Evolutionary conservation across 2,113 vertebrate genomes (phyloP), one percentile per base, ranked within the genome.

Genomic region (Pterocles gutturalis): DNA sequence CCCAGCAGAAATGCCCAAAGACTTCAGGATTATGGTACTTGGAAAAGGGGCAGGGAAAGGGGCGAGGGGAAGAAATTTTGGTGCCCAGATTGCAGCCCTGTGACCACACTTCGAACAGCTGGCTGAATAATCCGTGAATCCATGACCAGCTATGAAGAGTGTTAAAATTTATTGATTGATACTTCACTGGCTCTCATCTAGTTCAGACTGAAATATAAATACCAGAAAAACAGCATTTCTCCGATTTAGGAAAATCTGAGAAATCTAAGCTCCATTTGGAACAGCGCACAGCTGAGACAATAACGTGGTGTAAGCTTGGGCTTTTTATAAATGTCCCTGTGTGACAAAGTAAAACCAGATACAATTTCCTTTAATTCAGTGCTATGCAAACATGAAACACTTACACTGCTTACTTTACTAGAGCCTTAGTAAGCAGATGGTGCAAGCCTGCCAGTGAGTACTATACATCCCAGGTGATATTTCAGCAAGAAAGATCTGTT

Each of bases 401-500:
- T 93, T 57, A 20, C 11, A 45, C 61, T 65, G 53, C 88, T 92
- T 71, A 33, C 89, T 93, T 87, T 64, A 14, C 78, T 53, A 48
- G 48, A 84, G 58, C 67, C 87, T 95, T 55, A n/a, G 81, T 3
- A 82, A 97, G 94, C 96, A 97, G 96, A 94, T 97, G 97, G 96
- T 85, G 90, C 92, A 95, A 88, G 73, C 72, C 83, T 94, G 91
- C 91, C 92, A 77, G 86, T 34, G 88, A 97, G 95, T 65, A 26
- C 81, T 54, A 53, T 41, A 71, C 94, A 91, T 97, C 95, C 71
- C 95, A 96, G 96, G 96, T 96, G 95, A 97, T 97, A 97, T 96
- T 98, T 97, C 96, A 97, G 95, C 55, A 92, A 93, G 94, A 91
- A 95, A 96, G 95, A 96, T 93, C 95, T 86, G 88, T 92, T 95